Conservation (phyloP, 2,797 vertebrate genomes). For the Scolopax bukidnonensis region DNA sequence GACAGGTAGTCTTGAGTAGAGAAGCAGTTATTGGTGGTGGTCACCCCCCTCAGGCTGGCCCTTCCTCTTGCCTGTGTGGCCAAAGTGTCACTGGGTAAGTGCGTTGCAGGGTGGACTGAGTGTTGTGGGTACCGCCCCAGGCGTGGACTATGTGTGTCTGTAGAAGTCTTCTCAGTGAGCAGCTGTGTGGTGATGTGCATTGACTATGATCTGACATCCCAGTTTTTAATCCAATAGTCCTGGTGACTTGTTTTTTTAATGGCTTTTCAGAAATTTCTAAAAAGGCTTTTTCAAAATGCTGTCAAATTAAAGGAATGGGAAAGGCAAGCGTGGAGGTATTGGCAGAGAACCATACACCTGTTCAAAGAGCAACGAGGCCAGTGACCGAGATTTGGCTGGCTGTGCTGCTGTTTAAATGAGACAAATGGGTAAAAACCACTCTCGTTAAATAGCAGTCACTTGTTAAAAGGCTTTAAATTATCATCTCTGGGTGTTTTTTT, state of each 20-base stretch:
- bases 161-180: background rate
- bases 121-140: background rate
- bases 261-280: background rate
- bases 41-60: background rate
- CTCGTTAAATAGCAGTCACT: background rate
- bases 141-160: rapidly evolving
- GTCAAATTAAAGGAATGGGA: background rate
- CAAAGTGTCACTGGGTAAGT: background rate
- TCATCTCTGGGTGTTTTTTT: background rate
- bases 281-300: background rate
- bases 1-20: background rate
- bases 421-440: background rate
- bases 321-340: background rate
- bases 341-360: background rate
- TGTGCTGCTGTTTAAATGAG: background rate
- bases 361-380: background rate
- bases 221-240: background rate
- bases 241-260: background rate
- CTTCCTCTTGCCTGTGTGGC: background rate
- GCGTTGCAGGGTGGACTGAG: no score
- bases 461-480: background rate
- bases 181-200: background rate
- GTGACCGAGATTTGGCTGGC: background rate
- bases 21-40: background rate
- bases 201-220: background rate